Evolutionary conservation across 1,140 invertebrate genomes (phyloP), one percentile per base, ranked within the genome.

Genomic region (Rhyacophila brunnea): DNA sequence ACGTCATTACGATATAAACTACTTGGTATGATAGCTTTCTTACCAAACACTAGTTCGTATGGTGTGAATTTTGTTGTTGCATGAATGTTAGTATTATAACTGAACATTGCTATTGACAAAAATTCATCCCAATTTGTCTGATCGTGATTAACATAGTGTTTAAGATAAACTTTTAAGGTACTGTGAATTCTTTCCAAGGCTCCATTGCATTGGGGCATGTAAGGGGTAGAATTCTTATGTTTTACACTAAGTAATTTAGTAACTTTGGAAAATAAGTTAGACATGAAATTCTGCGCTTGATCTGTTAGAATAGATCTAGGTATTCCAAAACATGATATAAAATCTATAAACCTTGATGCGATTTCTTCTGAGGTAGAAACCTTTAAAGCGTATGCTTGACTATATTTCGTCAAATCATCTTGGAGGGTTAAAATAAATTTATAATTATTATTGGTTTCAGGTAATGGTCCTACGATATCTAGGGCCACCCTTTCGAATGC

Each of bases 1-100:
- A 65, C 10, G 69, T 67, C 14, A 72, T 14, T 18, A 32, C 36
- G 4, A n/a, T n/a, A n/a, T n/a, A n/a, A n/a, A n/a, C n/a, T n/a
- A n/a, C n/a, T n/a, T n/a, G n/a, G n/a, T n/a, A n/a, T n/a, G n/a
- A n/a, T n/a, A n/a, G 73, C 55, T 50, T 72, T 68, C 40, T 60
- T 15, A 15, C 75, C 73, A 54, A 72, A 75, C 6, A 80, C 6
- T 14, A 80, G 28, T 65, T 74, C 70, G 51, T 71, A 77, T 1
- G 79, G 75, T n/a, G n/a, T n/a, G n/a, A n/a, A n/a, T n/a, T n/a
- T n/a, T n/a, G n/a, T n/a, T n/a, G n/a, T n/a, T n/a, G n/a, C n/a
- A n/a, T n/a, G n/a, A n/a, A n/a, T n/a, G n/a, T n/a, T n/a, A n/a
- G n/a, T n/a, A n/a, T n/a, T n/a, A n/a, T n/a, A n/a, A n/a, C n/a